Evolutionary conservation across 2,113 vertebrate genomes (phyloP).

Genomic region (Anser brachyrhynchus): DNA sequence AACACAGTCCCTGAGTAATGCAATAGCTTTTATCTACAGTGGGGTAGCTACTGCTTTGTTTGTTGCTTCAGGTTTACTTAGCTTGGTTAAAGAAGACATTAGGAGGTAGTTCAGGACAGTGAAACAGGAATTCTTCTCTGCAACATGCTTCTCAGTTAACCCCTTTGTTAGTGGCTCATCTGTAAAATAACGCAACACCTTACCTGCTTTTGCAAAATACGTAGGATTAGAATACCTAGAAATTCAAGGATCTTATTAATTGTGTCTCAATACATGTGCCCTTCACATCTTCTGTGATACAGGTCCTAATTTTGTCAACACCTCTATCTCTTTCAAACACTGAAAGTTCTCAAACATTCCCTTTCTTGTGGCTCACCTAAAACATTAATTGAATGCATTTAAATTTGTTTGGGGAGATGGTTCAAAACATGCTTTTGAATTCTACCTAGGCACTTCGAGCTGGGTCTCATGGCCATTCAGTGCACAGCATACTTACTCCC

Average conservation of each 20-base stretch:
- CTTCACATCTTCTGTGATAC: not conserved
- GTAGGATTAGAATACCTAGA: not conserved
- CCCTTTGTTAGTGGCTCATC: not conserved
- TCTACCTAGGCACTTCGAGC: not conserved
- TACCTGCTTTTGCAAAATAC: not conserved
- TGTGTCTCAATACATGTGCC: not conserved
- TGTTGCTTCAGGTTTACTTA: not conserved
- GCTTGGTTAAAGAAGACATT: not conserved
- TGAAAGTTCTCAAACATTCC: not conserved
- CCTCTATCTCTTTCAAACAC: not conserved
- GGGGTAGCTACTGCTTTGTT: not conserved
- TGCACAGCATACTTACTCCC: not conserved
- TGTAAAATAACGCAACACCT: not conserved
- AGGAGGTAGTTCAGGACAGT: not conserved
- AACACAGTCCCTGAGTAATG: not conserved
- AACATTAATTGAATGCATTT: not conserved
- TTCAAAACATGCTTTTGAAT: not conserved
- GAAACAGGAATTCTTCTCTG: not conserved
- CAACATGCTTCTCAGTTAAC: not conserved
- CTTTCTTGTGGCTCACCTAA: not conserved
- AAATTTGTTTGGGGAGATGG: not conserved
- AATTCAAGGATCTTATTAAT: not conserved
- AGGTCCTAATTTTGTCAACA: not conserved
- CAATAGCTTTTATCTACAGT: not conserved
- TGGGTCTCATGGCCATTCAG: not conserved